phyloP scores from a whole-genome alignment of 1,140 invertebrate genomes.

The Neuroterus valhalla region DNA sequence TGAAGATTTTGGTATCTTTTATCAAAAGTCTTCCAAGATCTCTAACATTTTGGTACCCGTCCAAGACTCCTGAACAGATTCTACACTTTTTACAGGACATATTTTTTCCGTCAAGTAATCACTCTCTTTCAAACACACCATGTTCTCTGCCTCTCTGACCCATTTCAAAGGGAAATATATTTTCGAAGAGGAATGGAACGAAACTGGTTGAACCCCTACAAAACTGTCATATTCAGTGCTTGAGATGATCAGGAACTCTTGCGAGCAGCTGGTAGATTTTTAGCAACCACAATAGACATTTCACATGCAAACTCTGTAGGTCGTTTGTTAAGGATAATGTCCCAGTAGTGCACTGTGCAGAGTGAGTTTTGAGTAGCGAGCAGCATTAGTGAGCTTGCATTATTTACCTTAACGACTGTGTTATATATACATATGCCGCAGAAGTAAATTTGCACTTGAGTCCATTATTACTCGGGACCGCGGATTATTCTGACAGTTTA shows the following conservation, averaged over 20 bases:
- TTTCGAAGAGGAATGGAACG: neutral
- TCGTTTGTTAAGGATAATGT: constrained; percentile 41
- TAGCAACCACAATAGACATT: constrained; percentile 44
- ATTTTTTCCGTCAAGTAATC: too few relatives aligned
- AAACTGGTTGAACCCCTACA: neutral
- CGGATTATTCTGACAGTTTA: constrained; percentile 69
- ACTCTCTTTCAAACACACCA: too few relatives aligned
- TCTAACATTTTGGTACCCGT: too few relatives aligned
- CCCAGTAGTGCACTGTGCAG: constrained; percentile 29
- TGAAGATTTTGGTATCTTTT: too few relatives aligned
- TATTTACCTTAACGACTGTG: constrained; percentile 39
- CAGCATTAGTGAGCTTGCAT: constrained; percentile 33
- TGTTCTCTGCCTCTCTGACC: neutral
- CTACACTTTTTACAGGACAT: too few relatives aligned
- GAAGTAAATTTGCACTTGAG: constrained; percentile 61
- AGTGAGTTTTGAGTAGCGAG: constrained; percentile 22
- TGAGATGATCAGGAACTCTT: constrained; percentile 36
- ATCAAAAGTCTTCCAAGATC: too few relatives aligned
- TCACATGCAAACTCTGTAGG: constrained; percentile 44
- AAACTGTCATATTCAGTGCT: neutral
- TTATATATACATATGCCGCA: constrained; percentile 34
- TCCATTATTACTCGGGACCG: constrained; percentile 64
- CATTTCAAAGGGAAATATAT: neutral
- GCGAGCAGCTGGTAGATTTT: constrained; percentile 34
- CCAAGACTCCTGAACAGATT: too few relatives aligned